These are phyloP conservation scores for Chlorocebus sabaeus DNA, from an alignment of 2,113 vertebrate species.

Conservation along the genomic window DNA sequence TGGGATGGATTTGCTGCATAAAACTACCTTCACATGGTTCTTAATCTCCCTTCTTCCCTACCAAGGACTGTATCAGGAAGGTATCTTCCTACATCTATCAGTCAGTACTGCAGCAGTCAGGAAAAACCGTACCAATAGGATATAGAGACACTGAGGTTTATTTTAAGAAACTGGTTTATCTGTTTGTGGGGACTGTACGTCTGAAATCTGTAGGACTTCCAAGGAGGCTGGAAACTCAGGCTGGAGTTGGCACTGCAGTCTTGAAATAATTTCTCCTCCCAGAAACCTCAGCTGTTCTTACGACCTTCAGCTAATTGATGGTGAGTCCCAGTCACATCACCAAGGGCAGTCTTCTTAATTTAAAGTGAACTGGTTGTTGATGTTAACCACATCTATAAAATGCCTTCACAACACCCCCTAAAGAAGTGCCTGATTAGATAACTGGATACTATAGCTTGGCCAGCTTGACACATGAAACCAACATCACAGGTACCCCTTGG, in stretches of 20 bases:
- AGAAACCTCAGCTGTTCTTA: neutral
- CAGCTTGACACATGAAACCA: neutral
- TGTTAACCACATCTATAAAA: neutral
- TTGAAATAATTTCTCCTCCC: neutral
- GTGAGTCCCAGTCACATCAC: neutral
- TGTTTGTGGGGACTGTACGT: no score
- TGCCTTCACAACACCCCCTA: neutral
- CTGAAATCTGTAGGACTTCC: neutral
- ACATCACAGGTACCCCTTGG: neutral
- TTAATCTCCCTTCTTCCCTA: neutral
- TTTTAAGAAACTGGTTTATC: neutral
- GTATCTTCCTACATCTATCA: neutral
- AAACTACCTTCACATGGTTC: neutral
- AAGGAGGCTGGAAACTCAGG: neutral
- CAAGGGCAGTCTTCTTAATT: neutral
- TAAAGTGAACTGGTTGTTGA: neutral
- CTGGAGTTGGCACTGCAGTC: neutral
- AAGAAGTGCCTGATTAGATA: neutral
- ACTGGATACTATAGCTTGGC: neutral
- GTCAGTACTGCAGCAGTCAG: neutral
- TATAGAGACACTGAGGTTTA: neutral
- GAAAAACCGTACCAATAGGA: neutral
- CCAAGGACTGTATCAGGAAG: neutral
- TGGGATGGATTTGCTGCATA: neutral
- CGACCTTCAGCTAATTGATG: neutral